Conservation (phyloP, 2,797 vertebrate species). For the Oreochromis grahami region DNA sequence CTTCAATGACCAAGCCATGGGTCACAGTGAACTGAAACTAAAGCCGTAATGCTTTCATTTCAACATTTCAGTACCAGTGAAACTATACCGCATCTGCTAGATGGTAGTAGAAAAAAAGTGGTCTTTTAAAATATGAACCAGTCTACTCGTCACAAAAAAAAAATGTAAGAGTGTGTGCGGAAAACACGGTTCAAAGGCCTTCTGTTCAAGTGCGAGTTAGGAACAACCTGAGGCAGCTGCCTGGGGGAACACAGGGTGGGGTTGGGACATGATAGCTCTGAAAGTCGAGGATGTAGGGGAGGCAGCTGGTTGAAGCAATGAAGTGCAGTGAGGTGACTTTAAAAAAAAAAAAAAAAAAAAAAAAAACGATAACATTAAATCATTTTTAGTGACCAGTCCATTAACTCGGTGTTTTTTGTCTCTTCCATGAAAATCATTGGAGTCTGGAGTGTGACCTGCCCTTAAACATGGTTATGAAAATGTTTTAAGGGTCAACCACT, state of each 20-base stretch:
- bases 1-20: neutral
- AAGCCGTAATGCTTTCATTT: neutral
- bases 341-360: neutral
- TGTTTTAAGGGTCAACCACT: neutral
- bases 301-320: neutral
- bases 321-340: neutral
- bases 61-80: neutral
- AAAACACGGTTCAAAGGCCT: neutral
- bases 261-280: neutral
- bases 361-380: constrained; percentile 16
- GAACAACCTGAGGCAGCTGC: neutral
- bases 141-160: neutral
- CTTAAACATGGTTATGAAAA: no score
- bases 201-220: neutral
- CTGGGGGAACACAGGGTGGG: neutral
- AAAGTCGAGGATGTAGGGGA: neutral
- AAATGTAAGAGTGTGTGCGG: neutral
- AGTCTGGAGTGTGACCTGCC: constrained; percentile 4
- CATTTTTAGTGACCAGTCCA: neutral
- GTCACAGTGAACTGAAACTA: neutral
- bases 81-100: neutral
- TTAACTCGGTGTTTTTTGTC: neutral
- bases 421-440: neutral
- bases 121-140: constrained; percentile 2
- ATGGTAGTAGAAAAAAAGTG: neutral